A percentile compares a stretch with the other conserved stretches of the same genome.
Conservation (phyloP, 2,113 vertebrate species). For the Lucifuga dentata region DNA sequence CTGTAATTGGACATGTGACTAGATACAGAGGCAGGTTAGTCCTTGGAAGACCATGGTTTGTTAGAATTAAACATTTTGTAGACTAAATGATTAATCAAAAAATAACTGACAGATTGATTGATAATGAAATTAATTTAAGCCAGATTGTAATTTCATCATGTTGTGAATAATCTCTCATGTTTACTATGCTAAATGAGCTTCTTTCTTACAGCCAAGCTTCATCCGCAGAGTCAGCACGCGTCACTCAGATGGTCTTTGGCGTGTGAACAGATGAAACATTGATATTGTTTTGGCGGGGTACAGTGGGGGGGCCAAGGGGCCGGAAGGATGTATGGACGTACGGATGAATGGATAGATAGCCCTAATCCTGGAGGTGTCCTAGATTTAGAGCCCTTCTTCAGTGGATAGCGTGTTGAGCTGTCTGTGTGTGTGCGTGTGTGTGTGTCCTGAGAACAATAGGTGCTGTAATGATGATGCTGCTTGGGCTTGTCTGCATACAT, state of each 20-base stretch:
- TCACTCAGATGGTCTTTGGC: conserved; percentile 19
- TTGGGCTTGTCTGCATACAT: conserved; percentile 58
- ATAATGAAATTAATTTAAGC: background rate
- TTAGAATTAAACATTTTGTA: too few relatives aligned
- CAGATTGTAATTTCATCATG: background rate
- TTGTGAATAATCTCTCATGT: conserved; percentile 14
- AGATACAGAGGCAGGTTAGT: too few relatives aligned
- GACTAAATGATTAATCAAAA: too few relatives aligned
- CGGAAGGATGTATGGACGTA: conserved; percentile 50
- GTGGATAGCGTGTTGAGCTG: conserved; percentile 62
- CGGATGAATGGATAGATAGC: conserved; percentile 52
- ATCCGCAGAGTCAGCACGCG: background rate
- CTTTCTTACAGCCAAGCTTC: conserved; percentile 7
- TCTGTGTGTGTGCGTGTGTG: conserved; percentile 15
- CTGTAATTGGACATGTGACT: too few relatives aligned
- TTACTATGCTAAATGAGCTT: conserved; percentile 6
- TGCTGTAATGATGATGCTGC: conserved; percentile 71
- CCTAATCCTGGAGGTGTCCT: conserved; percentile 76
- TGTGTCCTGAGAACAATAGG: conserved; percentile 72
- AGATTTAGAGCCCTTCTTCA: conserved; percentile 63
- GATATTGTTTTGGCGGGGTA: conserved; percentile 53
- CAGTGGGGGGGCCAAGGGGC: background rate
- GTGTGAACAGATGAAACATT: conserved; percentile 62
- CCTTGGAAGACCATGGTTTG: too few relatives aligned
- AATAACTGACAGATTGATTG: too few relatives aligned